A percentile compares a stretch with the other conserved stretches of the same genome.
Evolutionary conservation across 2,797 vertebrate genomes (phyloP).

Genomic region (Pteronotus mesoamericanus): DNA sequence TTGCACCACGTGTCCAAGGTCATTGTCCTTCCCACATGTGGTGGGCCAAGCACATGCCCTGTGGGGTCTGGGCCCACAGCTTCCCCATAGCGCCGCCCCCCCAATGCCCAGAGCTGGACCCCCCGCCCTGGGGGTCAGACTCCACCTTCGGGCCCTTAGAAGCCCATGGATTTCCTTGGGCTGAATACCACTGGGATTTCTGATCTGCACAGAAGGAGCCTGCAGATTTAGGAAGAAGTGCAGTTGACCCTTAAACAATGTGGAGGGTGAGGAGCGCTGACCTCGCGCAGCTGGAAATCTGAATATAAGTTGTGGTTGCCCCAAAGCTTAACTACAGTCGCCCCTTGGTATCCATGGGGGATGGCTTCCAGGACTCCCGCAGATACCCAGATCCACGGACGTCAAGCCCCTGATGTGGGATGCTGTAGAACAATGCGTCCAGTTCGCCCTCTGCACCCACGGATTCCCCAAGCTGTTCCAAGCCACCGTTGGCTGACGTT

Average conservation of each 20-base stretch:
- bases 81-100: fast-evolving
- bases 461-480: neutral
- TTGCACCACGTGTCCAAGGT: fast-evolving
- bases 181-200: neutral
- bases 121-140: neutral
- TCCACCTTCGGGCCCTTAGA: neutral
- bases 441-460: neutral
- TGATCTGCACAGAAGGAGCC: neutral
- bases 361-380: neutral
- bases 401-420: neutral
- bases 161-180: neutral
- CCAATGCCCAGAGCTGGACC: too few relatives aligned
- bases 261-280: neutral
- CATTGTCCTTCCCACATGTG: neutral
- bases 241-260: neutral
- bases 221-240: neutral
- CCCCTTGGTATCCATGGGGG: neutral
- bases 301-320: too few relatives aligned
- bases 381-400: neutral
- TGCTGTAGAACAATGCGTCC: fast-evolving
- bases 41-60: neutral
- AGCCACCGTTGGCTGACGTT: neutral
- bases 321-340: neutral
- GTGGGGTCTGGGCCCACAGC: neutral
- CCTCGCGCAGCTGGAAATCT: too few relatives aligned